These are phyloP conservation scores for Gobius niger DNA, from an alignment of 2,113 vertebrate species.

Conservation along the genomic window DNA sequence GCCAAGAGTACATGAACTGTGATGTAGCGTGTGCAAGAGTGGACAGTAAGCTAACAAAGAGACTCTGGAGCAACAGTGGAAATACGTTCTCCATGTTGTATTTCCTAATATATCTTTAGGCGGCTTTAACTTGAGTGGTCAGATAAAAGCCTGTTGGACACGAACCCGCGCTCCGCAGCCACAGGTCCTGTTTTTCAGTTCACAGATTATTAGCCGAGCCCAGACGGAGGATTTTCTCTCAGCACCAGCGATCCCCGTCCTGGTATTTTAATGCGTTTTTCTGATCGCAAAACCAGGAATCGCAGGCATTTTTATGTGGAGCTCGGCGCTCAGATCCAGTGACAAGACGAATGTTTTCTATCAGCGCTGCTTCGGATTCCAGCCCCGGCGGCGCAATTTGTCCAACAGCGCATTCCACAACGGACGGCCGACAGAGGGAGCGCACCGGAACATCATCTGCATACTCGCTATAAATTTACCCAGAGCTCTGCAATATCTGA, in stretches of 20 bases:
- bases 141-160: conserved; percentile 35
- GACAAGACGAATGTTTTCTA: conserved; percentile 25
- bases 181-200: conserved; percentile 36
- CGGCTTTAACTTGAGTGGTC: conserved; percentile 28
- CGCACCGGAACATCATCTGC: too few species aligned
- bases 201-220: conserved; percentile 8
- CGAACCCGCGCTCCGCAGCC: conserved; percentile 21
- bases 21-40: too few species aligned
- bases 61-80: too few species aligned
- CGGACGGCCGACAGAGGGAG: too few species aligned
- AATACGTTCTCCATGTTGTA: too few species aligned
- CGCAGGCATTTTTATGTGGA: neutral
- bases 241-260: conserved; percentile 3
- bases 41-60: too few species aligned
- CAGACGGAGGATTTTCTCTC: conserved; percentile 8
- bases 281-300: conserved; percentile 30
- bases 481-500: too few species aligned
- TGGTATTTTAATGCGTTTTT: conserved; percentile 33
- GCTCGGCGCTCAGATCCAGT: neutral
- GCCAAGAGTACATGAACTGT: too few species aligned
- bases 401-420: conserved; percentile 3
- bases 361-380: conserved; percentile 34
- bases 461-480: too few species aligned
- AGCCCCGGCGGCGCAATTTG: conserved; percentile 47
- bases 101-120: neutral